These are phyloP conservation scores for Trichogramma dendrolimi DNA, from an alignment of 2,888 invertebrate genomes.

Conservation along the genomic window DNA sequence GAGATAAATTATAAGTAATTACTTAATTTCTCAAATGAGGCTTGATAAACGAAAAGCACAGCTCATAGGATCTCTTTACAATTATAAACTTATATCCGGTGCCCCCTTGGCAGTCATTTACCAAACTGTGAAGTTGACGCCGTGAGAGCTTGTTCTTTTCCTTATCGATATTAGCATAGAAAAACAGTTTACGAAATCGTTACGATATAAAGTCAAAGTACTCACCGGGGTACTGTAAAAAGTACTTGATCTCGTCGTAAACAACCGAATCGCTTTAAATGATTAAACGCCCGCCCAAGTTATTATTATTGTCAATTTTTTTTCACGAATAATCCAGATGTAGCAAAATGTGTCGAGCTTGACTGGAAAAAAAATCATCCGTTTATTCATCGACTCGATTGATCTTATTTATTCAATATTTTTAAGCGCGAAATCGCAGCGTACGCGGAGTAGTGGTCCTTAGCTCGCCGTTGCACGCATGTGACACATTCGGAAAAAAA, in stretches of 20 bases:
- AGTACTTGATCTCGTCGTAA: conserved; percentile 40
- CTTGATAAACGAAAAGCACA: no score
- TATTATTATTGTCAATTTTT: neutral
- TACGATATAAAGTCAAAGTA: conserved; percentile 39
- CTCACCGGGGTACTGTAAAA: conserved; percentile 45
- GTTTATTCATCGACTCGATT: no score
- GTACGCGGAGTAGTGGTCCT: no score
- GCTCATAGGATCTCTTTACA: no score
- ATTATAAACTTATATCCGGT: no score
- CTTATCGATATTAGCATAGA: conserved; percentile 51
- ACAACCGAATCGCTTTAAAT: conserved; percentile 41
- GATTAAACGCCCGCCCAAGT: conserved; percentile 25
- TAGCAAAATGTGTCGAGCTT: no score
- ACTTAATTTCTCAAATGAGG: no score
- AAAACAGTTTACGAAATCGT: conserved; percentile 50
- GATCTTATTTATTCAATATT: no score
- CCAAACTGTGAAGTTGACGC: neutral
- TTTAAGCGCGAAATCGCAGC: no score
- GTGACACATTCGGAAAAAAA: neutral
- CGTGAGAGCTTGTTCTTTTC: conserved; percentile 35
- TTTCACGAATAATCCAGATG: neutral
- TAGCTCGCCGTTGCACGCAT: no score
- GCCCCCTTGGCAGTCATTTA: conserved; percentile 37
- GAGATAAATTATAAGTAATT: no score
- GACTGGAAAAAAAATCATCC: no score